Evolutionary conservation across 37 sponge, comb jelly and placozoan species (phyloP), one percentile per base, ranked within the genome.

Genomic region (Haliclona indistincta): DNA sequence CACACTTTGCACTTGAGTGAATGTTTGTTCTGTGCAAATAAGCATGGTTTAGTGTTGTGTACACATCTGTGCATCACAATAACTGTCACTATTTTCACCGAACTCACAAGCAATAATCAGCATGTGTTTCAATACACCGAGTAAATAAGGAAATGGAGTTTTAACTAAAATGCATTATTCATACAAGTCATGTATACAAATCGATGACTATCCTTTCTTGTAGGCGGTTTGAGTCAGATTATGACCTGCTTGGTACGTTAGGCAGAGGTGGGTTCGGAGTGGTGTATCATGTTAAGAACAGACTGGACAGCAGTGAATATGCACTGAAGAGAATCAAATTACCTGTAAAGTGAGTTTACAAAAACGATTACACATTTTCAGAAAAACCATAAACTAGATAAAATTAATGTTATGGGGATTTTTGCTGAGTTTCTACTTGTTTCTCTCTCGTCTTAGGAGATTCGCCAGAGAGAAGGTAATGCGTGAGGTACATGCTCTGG

Each of bases 221-320:
- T 58, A 58, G 60, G n/a, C 61, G 86, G 56, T 70, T 86, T 79
- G 86, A 71, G 4, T 76, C 43, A 39, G 94, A 96, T 52, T 96
- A 86, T 79, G 85, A 89, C 15, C 42, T 78, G n/a, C 54, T 63
- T 29, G 81, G 70, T 30, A 44, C 47, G 33, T 73, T 96, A 42
- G 97, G 97, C 5, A 73, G 68, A 38, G 97, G 97, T 53, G 97
- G 93, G 1, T 96, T 87, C 82, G 97, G 93, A 10, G 81, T 88
- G 5, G 97, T 96, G 44, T 93, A 89, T 53, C 84, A 89, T 44
- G 94, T 80, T 11, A 53, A 63, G 20, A 81, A 96, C 61, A 81
- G 67, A 55, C 49, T 83, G n/a, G 90, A 93, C 56, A 85, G 74
- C 4, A 61, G 79, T 15, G 79, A 88, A 17, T 96, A 96, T 75